Evolutionary conservation across 2,888 invertebrate species (phyloP).

Genomic region (Theretra japonica): DNA sequence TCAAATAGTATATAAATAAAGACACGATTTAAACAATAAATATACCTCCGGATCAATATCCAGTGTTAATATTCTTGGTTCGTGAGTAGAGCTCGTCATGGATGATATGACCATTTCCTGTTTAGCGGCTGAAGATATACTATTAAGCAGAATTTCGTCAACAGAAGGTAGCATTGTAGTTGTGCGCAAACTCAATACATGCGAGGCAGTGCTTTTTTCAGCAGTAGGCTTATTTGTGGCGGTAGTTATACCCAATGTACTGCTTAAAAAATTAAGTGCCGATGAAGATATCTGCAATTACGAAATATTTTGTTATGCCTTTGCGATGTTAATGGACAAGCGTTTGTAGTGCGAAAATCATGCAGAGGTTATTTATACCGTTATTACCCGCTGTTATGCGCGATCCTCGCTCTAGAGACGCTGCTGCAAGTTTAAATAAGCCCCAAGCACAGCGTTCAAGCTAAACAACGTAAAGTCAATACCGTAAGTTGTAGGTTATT

Average conservation of each 20-base stretch:
- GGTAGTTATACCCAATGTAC: slow-evolving; percentile 79
- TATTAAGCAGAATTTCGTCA: slow-evolving; percentile 86
- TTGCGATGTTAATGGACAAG: slow-evolving; percentile 60
- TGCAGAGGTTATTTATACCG: slow-evolving; percentile 65
- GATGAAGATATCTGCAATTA: slow-evolving; percentile 83
- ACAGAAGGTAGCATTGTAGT: slow-evolving; percentile 85
- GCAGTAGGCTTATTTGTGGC: slow-evolving; percentile 74
- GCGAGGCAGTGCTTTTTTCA: slow-evolving; percentile 84
- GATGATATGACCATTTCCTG: slow-evolving; percentile 84
- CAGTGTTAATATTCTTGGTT: slow-evolving; percentile 85
- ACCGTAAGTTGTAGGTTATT: slow-evolving; percentile 83
- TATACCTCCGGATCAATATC: slow-evolving; percentile 87
- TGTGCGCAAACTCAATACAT: slow-evolving; percentile 84
- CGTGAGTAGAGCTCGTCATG: slow-evolving; percentile 80
- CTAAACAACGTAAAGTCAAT: slow-evolving; percentile 82
- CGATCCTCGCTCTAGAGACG: slow-evolving; percentile 46
- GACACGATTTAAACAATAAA: slow-evolving; percentile 65
- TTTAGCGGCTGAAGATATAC: slow-evolving; percentile 85
- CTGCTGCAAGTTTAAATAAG: slow-evolving; percentile 62
- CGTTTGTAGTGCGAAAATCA: slow-evolving; percentile 66
- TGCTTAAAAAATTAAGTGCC: slow-evolving; percentile 81
- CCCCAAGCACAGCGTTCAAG: slow-evolving; percentile 78
- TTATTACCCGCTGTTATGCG: slow-evolving; percentile 52
- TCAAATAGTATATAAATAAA: slow-evolving; percentile 49
- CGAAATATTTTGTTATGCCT: slow-evolving; percentile 78